Evolutionary conservation across 2,113 vertebrate species (phyloP), one percentile per base, ranked within the genome.

Genomic region (Amazona guildingii): DNA sequence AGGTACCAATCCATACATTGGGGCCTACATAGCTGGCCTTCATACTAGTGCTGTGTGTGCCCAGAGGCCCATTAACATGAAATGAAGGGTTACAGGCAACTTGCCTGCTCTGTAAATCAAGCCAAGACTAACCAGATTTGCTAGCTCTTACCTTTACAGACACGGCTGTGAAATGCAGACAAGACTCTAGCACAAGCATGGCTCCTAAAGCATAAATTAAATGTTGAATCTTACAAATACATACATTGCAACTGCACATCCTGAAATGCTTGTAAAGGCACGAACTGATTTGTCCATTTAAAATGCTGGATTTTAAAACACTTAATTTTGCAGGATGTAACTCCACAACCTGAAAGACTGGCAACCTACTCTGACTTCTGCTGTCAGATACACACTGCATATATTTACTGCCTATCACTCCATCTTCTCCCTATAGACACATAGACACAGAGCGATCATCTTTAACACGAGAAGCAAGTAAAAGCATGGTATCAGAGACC

Each of bases 111-210:
- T 52, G 61, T 44, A 86, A 86, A 88, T 72, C 35, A 69, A 80
- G 61, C 88, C 64, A 37, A 28, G 35, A 83, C 88, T 84, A 93
- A 75, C 33, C 43, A 84, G 64, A 78, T 81, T 78, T 77, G 51
- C 90, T 61, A 88, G 76, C 52, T 93, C 55, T 90, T 90, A 92
- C 83, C 73, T 93, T 81, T 88, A 92, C 51, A 75, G 76, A 64
- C 54, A 75, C 0, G 0, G 25, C 7, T 92, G 29, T 74, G 83
- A 83, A 86, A 90, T 1, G 9, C 17, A 88, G 79, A 46, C 43
- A 43, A 82, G 51, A 46, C 39, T 52, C 48, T 23, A 93, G 59
- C 25, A 92, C 39, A 55, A 83, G 63, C 55, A 63, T 17, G 39
- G 43, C 37, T 88, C 90, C 87, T 88, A 35, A 95, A 90, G 46